Conservation (phyloP, 1,140 invertebrate genomes). For the Zaprionus lachaisei region DNA sequence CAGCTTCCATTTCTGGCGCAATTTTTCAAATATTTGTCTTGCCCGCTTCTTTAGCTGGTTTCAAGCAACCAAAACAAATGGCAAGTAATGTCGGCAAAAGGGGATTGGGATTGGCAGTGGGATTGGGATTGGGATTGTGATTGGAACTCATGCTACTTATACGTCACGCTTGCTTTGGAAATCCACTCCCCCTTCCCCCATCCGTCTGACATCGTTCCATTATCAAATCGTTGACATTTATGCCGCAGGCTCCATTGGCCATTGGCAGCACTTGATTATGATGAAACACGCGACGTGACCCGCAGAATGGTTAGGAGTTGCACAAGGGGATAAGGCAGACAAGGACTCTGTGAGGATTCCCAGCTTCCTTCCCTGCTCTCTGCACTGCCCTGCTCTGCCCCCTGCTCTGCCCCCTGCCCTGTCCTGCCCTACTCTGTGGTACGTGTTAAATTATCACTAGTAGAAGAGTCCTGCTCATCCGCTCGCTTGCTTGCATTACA, state of each 20-base stretch:
- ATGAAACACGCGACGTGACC: slow-evolving; percentile 65
- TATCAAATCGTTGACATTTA: slow-evolving; percentile 83
- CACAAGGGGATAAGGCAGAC: background rate
- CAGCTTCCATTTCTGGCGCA: slow-evolving; percentile 71
- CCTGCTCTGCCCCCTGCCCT: background rate
- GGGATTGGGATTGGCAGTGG: background rate
- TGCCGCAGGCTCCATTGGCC: slow-evolving; percentile 59
- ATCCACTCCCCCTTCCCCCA: background rate
- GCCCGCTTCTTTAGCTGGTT: slow-evolving; percentile 31
- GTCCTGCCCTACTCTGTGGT: slow-evolving; percentile 13
- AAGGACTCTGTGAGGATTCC: background rate
- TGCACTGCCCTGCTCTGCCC: too few relatives aligned
- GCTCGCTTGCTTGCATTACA: background rate
- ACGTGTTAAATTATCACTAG: slow-evolving; percentile 74
- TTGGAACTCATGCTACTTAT: slow-evolving; percentile 31
- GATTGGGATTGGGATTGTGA: background rate
- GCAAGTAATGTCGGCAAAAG: slow-evolving; percentile 55
- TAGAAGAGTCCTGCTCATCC: slow-evolving; percentile 23
- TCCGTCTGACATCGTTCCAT: slow-evolving; percentile 46
- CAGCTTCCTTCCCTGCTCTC: background rate
- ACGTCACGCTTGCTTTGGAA: slow-evolving; percentile 53
- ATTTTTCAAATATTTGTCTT: slow-evolving; percentile 79
- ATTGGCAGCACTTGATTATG: slow-evolving; percentile 75
- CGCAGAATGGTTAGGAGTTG: background rate
- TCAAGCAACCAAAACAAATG: slow-evolving; percentile 71